Conservation (phyloP, 2,888 invertebrate genomes). For the Gerris lacustris region DNA sequence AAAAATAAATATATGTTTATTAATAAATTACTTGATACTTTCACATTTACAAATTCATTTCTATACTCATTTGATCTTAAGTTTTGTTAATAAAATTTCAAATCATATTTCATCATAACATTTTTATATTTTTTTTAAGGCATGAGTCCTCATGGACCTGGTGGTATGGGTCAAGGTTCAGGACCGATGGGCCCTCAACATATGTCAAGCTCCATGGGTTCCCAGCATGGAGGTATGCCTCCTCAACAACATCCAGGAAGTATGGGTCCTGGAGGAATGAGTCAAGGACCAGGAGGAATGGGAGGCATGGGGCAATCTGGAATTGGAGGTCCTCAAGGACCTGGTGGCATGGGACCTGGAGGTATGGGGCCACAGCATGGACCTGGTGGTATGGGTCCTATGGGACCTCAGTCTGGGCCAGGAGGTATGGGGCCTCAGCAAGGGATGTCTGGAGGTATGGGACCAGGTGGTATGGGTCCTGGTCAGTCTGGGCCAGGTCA, state of each 20-base stretch:
- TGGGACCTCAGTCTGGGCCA: slow-evolving; percentile 7
- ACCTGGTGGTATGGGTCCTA: slow-evolving; percentile 7
- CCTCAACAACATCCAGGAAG: background rate
- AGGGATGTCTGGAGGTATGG: background rate
- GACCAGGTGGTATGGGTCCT: slow-evolving; percentile 4
- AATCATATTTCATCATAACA: too few species aligned
- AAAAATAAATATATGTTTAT: too few species aligned
- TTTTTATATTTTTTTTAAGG: background rate
- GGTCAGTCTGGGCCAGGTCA: background rate
- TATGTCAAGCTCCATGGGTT: background rate
- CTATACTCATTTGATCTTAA: too few species aligned
- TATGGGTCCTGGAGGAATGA: background rate
- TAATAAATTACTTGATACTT: too few species aligned
- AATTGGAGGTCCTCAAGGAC: background rate
- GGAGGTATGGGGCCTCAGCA: slow-evolving; percentile 4
- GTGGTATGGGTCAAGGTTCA: background rate
- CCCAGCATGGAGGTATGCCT: slow-evolving; percentile 6
- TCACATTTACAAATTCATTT: too few species aligned
- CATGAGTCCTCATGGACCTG: slow-evolving; percentile 6
- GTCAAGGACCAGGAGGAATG: background rate
- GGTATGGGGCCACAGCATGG: slow-evolving; percentile 7
- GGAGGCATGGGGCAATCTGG: background rate
- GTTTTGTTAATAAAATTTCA: too few species aligned
- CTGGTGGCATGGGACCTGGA: slow-evolving; percentile 1
- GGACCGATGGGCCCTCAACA: slow-evolving; percentile 4